Percentiles rank a stretch among this genome's conserved stretches.
phyloP scores from a whole-genome alignment of 1,140 invertebrate genomes.

The Penaeus indicus region DNA sequence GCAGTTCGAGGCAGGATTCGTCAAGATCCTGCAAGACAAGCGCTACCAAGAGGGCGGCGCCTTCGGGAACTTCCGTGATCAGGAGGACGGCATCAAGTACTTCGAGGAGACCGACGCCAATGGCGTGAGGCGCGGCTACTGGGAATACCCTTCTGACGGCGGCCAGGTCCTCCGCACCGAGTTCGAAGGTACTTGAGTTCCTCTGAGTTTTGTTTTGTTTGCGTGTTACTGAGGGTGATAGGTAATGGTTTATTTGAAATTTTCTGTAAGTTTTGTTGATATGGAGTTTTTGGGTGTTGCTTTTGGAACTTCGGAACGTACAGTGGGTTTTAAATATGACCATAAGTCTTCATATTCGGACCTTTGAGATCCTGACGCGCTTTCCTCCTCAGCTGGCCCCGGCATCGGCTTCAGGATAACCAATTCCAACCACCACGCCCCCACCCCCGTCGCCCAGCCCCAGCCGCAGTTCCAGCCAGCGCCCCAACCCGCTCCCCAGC shows the following conservation, averaged over 20 bases:
- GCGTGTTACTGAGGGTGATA: not conserved
- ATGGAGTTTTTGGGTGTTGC: too few relatives aligned
- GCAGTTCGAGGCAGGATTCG: constrained; percentile 57
- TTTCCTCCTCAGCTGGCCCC: constrained; percentile 47
- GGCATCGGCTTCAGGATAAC: constrained; percentile 66
- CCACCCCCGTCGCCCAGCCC: constrained; percentile 40
- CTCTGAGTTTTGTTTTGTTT: not conserved
- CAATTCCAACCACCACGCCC: constrained; percentile 56
- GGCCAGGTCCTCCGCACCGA: constrained; percentile 49
- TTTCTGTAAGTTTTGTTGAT: too few relatives aligned
- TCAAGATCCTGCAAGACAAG: constrained; percentile 65
- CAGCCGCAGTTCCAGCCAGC: constrained; percentile 53
- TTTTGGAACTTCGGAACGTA: too few relatives aligned
- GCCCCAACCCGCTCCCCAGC: constrained; percentile 42
- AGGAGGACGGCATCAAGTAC: constrained; percentile 66
- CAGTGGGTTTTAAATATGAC: too few relatives aligned
- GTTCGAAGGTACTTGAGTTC: constrained; percentile 52
- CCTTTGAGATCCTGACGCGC: too few relatives aligned
- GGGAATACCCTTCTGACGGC: constrained; percentile 52
- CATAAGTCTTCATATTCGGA: too few relatives aligned
- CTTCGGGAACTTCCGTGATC: constrained; percentile 65
- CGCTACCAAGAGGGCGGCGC: constrained; percentile 61
- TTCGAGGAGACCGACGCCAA: constrained; percentile 61
- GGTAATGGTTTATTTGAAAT: not conserved
- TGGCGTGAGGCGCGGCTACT: constrained; percentile 59